Base-by-base conservation (phyloP, 2,888 invertebrate species). In the Thera obeliscata region DNA sequence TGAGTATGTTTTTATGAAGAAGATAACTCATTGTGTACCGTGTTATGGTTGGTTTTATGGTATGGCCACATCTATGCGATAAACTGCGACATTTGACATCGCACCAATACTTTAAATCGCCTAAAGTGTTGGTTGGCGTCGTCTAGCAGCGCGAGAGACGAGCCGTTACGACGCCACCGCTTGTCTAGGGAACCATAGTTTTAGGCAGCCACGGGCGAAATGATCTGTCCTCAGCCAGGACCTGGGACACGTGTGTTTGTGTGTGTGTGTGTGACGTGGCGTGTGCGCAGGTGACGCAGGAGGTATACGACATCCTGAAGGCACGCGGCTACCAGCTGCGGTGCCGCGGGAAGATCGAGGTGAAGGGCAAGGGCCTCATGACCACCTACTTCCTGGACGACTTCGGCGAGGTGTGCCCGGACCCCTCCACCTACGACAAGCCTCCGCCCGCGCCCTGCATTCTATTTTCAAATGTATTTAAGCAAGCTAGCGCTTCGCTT, bases 361-460 rank as follows among this genome's bases (percentile, higher is more conserved):
- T 99, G 11, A 99, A 98, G 89, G 98, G 98, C 65, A 98, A 98
- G 88, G 98, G 98, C 33, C 96, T 97, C 75, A 98, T 98, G 98
- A 95, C 97, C 72, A 98, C 98, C 0, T 98, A 96, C 90, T 98
- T 98, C 87, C 93, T 98, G 61, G 95, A 96, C 8, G 96, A 94
- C 3, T 62, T 87, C 9, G 90, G 90, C 1, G 84, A 85, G 38
- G 85, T 85, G 43, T 78, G 80, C 4, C 62, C 73, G 4, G 66
- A 74, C 2, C 77, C 79, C 0, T 78, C 70, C 2, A 56, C 76
- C 2, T 69, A 62, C 2, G 89, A 90, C 33, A 5, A 7, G 3
- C 54, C 57, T 7, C 35, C 38, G 0, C 50, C 65, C 8, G 12
- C 52, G 0, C 33, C 52, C 33, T 33, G 12, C n/a, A 4, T 41